Conservation (phyloP, 2,797 vertebrate genomes). For the Botia kubotai region DNA sequence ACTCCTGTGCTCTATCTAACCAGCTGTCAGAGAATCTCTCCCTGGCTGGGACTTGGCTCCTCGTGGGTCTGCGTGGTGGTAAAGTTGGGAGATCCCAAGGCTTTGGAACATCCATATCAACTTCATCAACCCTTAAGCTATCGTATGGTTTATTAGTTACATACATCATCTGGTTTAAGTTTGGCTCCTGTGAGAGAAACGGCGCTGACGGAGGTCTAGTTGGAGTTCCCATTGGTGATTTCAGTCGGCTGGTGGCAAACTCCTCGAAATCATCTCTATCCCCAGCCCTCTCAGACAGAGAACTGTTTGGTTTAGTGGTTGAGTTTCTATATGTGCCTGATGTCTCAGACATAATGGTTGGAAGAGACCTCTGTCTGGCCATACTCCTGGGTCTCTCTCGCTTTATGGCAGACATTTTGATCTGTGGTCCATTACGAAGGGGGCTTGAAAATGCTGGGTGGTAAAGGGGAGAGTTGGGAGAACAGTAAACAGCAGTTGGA, state of each 20-base stretch:
- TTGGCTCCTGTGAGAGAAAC: slow-evolving; percentile 40
- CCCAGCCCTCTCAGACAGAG: slow-evolving; percentile 68
- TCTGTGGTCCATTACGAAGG: slow-evolving; percentile 38
- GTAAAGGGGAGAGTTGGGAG: slow-evolving; percentile 72
- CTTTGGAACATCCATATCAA: slow-evolving; percentile 37
- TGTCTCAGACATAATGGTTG: slow-evolving; percentile 68
- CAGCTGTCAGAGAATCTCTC: slow-evolving; percentile 77
- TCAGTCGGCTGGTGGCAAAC: slow-evolving; percentile 89
- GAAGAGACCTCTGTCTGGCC: slow-evolving; percentile 77
- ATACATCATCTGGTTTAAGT: slow-evolving; percentile 41
- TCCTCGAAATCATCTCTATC: slow-evolving; percentile 90
- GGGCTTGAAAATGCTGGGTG: slow-evolving; percentile 52
- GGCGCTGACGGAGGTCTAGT: slow-evolving; percentile 56
- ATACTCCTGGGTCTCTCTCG: slow-evolving; percentile 77
- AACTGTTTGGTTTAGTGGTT: slow-evolving; percentile 55
- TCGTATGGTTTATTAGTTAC: slow-evolving; percentile 42
- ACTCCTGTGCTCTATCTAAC: slow-evolving; percentile 79
- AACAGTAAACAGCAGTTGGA: slow-evolving; percentile 84
- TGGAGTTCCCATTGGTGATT: slow-evolving; percentile 67
- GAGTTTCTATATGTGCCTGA: slow-evolving; percentile 47
- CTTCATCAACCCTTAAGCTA: slow-evolving; percentile 58
- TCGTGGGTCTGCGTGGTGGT: slow-evolving; percentile 71
- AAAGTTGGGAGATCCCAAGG: slow-evolving; percentile 70
- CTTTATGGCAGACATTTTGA: slow-evolving; percentile 66
- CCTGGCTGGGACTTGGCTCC: slow-evolving; percentile 62